phyloP scores from a whole-genome alignment of 1,140 invertebrate genomes.

The Drosophila sturtevanti region DNA sequence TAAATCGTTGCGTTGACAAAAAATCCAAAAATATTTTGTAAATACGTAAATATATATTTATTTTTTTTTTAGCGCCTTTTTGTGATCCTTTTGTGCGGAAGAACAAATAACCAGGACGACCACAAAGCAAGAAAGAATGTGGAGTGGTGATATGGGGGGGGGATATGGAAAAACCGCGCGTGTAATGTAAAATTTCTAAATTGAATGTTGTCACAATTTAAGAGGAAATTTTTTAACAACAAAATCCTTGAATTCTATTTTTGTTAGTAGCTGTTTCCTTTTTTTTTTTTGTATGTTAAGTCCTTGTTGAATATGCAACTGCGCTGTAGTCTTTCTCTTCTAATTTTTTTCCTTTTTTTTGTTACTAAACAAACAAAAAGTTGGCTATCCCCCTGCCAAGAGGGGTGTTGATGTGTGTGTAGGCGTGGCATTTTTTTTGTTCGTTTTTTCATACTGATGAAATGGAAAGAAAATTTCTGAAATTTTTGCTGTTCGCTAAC shows the following conservation, averaged over 20 bases:
- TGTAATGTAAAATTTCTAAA: neutral
- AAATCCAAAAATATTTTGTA: neutral
- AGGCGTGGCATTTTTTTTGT: neutral
- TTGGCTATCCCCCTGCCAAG: too few species aligned
- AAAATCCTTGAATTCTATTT: conserved; percentile 4
- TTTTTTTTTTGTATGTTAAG: neutral
- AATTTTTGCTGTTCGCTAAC: neutral
- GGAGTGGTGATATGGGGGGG: neutral
- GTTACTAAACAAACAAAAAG: neutral
- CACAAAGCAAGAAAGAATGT: neutral
- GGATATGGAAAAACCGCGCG: neutral
- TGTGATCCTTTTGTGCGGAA: neutral
- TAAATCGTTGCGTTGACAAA: conserved; percentile 5
- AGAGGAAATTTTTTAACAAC: neutral
- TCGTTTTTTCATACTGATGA: neutral
- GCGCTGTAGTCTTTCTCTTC: neutral
- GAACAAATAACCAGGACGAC: neutral
- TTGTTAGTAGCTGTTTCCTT: neutral
- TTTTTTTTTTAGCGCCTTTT: neutral
- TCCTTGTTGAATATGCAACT: neutral
- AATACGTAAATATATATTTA: neutral
- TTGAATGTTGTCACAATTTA: conserved; percentile 1
- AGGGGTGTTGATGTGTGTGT: neutral
- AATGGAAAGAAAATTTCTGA: neutral
- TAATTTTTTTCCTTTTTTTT: neutral